Conservation (phyloP, 1,140 invertebrate genomes). For the Cotesia typhae region DNA sequence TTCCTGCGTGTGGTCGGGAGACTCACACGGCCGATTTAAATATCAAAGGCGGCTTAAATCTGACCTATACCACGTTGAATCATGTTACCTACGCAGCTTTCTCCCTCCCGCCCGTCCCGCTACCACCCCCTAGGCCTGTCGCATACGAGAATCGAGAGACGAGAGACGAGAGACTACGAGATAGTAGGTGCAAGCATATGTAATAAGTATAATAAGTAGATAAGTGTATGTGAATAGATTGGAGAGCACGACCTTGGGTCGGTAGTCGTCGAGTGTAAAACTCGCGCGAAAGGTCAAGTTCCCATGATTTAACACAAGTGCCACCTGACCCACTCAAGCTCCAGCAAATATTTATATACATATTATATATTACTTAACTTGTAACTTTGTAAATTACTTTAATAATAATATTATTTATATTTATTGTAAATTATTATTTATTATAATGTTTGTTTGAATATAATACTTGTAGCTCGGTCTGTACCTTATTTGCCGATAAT, state of each 20-base stretch:
- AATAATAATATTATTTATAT: background rate
- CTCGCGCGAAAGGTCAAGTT: slow-evolving; percentile 39
- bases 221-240: slow-evolving; percentile 2
- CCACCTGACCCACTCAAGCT: slow-evolving; percentile 9
- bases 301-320: slow-evolving; percentile 32
- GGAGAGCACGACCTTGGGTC: slow-evolving; percentile 29
- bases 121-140: slow-evolving; percentile 7
- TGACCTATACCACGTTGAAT: slow-evolving; percentile 67
- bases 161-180: background rate
- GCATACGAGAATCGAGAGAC: too few relatives aligned
- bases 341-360: slow-evolving; percentile 16
- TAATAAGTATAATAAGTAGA: background rate
- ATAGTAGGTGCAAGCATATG: slow-evolving; percentile 19
- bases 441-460: background rate
- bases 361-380: too few relatives aligned
- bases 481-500: slow-evolving; percentile 67
- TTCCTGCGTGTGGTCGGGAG: slow-evolving; percentile 55
- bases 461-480: slow-evolving; percentile 44
- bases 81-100: slow-evolving; percentile 58
- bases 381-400: too few relatives aligned
- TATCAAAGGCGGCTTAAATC: slow-evolving; percentile 67
- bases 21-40: slow-evolving; percentile 58
- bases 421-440: background rate
- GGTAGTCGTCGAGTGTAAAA: slow-evolving; percentile 21
- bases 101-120: background rate